Base-by-base conservation (phyloP, 92 coral and sea anemone species). In the Montipora capitata region DNA sequence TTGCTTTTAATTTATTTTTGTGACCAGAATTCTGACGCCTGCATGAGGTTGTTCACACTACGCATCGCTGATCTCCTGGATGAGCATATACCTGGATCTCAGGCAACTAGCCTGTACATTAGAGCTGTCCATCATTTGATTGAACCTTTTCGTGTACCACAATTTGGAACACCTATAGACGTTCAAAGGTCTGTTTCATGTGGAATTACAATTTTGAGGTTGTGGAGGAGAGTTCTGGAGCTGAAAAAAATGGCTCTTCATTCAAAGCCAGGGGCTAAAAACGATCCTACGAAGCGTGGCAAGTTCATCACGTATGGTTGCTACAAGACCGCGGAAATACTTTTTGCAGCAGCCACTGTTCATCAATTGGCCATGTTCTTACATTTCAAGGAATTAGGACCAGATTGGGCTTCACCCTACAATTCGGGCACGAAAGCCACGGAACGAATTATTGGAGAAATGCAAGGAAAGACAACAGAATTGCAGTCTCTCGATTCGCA, bases 351-450 rank as follows among this genome's bases (percentile, higher is more conserved):
- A 12, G 84, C 86, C 57, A 70, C 84, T 7, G 3, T 40, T n/a
- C 87, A 91, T 16, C 90, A 85, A 73, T 81, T 90, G 51, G 90
- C 90, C 76, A 75, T 86, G 94, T 81, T 86, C 81, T 39, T 91
- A 7, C 94, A 86, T 81, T 86, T 86, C 71, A 80, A 80, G 0
- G 57, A 86, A 2, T 75, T 86, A 2, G 86, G 91, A 1, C 71
- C 79, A 4, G 59, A 20, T 1, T 91, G 87, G 87, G 85, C 91
- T 7, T 86, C 87, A 8, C 92, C 89, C 3, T 87, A 87, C 65
- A 86, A 68, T 73, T 91, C 91, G 10, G 91, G 91, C 3, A 87
- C 94, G 3, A 91, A 91, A 48, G 65, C 59, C 7, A 91, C 94
- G 8, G 89, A 87, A 35, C 15, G 95, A 5, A 80, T 83, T 3